Percentiles rank a stretch among this genome's conserved stretches.
These are phyloP conservation scores for Melanotus villosus DNA, from an alignment of 2,888 invertebrate genomes.

Conservation along the genomic window DNA sequence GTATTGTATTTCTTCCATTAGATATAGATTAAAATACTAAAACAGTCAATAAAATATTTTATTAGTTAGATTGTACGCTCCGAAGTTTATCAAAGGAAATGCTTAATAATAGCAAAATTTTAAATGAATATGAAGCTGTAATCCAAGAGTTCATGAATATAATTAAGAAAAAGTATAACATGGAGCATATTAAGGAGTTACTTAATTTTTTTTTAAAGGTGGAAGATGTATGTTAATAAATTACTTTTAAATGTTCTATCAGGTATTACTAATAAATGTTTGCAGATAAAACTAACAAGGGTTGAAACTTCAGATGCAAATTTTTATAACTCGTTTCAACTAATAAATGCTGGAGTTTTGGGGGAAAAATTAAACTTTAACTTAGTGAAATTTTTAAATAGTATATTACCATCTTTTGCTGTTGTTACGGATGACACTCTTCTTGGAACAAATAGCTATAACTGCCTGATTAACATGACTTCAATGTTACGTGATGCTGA, in stretches of 20 bases:
- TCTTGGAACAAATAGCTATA: background rate
- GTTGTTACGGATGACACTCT: background rate
- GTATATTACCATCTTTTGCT: background rate
- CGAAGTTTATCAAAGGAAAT: background rate
- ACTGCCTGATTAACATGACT: background rate
- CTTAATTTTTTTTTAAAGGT: background rate
- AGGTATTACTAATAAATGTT: background rate
- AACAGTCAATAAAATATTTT: background rate
- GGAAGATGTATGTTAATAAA: slow-evolving; percentile 2
- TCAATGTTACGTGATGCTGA: background rate
- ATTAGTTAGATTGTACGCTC: slow-evolving; percentile 23
- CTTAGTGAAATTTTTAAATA: background rate
- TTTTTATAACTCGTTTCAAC: slow-evolving; percentile 8
- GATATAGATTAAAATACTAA: too few species aligned
- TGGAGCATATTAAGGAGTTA: background rate
- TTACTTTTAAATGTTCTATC: background rate
- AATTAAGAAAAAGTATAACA: background rate
- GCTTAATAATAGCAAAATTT: background rate
- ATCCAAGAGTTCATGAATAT: background rate
- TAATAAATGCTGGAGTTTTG: background rate
- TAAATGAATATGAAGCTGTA: background rate
- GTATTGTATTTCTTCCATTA: too few species aligned
- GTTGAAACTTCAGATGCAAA: background rate
- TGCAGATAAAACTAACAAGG: slow-evolving; percentile 12
- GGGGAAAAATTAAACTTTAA: background rate